Evolutionary conservation across 2,888 invertebrate species (phyloP).

Genomic region (Morpho helenor): DNA sequence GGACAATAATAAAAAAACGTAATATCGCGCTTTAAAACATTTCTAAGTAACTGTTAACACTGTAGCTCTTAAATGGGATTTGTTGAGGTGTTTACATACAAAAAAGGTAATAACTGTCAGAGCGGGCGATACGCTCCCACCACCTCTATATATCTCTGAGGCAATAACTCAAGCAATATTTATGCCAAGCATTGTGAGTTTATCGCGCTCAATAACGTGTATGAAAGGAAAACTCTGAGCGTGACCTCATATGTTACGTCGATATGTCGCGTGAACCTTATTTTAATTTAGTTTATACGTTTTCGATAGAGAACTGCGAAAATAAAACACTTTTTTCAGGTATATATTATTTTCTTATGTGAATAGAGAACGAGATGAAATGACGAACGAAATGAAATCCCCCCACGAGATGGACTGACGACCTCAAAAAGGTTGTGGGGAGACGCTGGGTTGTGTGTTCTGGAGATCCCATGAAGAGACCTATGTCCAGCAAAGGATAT

Average conservation of each 20-base stretch:
- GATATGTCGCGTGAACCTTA: conserved; percentile 6
- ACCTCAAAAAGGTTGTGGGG: no score
- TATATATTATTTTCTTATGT: no score
- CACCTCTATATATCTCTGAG: conserved; percentile 22
- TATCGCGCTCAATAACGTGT: conserved; percentile 12
- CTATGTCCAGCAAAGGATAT: no score
- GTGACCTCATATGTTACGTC: conserved; percentile 12
- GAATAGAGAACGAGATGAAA: no score
- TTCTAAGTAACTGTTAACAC: conserved; percentile 46
- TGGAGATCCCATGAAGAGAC: no score
- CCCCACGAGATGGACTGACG: no score
- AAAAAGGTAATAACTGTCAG: conserved; percentile 60
- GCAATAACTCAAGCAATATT: conserved; percentile 14
- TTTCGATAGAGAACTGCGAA: conserved; percentile 1
- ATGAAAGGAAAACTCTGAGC: conserved; percentile 12
- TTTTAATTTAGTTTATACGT: conserved; percentile 5
- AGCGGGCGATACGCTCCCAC: conserved; percentile 45
- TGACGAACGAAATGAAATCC: no score
- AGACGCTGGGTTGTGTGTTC: no score
- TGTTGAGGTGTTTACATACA: conserved; percentile 51
- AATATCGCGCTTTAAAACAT: conserved; percentile 20
- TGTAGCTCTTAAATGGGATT: conserved; percentile 55
- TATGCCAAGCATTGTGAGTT: conserved; percentile 14
- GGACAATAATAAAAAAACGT: neutral
- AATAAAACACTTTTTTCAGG: neutral